These are phyloP conservation scores for Nothobranchius kuhntae DNA, from an alignment of 2,113 vertebrate species.

Conservation along the genomic window DNA sequence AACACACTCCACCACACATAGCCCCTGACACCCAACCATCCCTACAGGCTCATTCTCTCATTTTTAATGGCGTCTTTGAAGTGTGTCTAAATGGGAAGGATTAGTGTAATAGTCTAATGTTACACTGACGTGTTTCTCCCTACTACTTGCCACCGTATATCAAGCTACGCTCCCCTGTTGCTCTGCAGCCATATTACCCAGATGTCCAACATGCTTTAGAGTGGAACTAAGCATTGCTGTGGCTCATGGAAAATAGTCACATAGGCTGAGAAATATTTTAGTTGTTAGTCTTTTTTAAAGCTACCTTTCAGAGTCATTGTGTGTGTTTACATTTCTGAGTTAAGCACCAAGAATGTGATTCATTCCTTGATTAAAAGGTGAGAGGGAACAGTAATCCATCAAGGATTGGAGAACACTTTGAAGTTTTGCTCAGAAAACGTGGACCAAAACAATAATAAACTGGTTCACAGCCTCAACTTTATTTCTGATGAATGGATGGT, in stretches of 20 bases:
- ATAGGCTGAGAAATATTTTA: not conserved
- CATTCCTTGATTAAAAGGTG: not conserved
- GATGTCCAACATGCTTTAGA: constrained; percentile 9
- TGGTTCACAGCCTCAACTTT: not conserved
- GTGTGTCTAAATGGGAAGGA: constrained; percentile 59
- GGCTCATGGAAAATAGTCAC: not conserved
- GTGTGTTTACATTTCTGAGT: too few relatives aligned
- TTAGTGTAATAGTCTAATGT: constrained; percentile 61
- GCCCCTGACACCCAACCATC: constrained; percentile 23
- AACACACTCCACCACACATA: constrained; percentile 6
- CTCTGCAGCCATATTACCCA: constrained; percentile 12
- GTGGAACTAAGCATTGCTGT: not conserved
- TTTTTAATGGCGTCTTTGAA: constrained; percentile 50
- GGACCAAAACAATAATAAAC: not conserved
- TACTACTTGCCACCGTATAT: constrained; percentile 22
- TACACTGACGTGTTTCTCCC: constrained; percentile 51
- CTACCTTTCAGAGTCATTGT: too few relatives aligned
- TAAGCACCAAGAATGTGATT: not conserved
- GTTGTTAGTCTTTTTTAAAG: too few relatives aligned
- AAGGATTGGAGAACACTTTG: not conserved
- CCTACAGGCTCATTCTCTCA: constrained; percentile 33
- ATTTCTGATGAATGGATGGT: too few relatives aligned
- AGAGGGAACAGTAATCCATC: not conserved
- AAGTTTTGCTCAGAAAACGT: not conserved
- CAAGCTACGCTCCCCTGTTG: not conserved